Evolutionary conservation across 2,888 invertebrate species (phyloP).

Genomic region (Synergus laeviventris): DNA sequence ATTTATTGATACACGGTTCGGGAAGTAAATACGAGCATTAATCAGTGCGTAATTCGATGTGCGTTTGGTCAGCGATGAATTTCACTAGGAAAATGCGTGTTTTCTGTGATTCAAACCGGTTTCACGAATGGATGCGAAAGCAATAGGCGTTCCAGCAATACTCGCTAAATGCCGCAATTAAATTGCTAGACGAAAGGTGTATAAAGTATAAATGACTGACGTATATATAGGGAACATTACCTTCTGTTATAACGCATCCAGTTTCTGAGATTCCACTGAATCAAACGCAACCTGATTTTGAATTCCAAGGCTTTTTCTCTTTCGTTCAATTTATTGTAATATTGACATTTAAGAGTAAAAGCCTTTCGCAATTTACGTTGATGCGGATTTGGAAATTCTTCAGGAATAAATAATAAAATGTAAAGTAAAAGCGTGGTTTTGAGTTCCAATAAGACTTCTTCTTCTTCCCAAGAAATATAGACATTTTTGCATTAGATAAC

Average conservation of each 20-base stretch:
- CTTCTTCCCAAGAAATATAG: background rate
- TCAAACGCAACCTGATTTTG: no score
- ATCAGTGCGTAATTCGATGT: conserved; percentile 9
- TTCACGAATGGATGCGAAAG: background rate
- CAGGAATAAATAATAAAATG: background rate
- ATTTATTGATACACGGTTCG: conserved; percentile 24
- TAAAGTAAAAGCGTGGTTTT: no score
- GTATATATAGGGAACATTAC: background rate
- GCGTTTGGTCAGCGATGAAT: conserved; percentile 13
- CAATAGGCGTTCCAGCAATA: conserved; percentile 4
- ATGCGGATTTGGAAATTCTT: background rate
- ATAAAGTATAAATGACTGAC: conserved; percentile 1
- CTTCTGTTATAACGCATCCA: conserved; percentile 4
- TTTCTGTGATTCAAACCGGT: conserved; percentile 24
- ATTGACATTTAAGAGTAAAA: background rate
- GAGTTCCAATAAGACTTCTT: no score
- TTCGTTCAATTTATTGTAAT: background rate
- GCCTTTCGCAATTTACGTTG: background rate
- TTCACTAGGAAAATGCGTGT: conserved; percentile 34
- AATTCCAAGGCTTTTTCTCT: background rate
- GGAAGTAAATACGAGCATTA: conserved; percentile 29
- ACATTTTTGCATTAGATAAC: conserved; percentile 11
- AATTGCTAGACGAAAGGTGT: conserved; percentile 17
- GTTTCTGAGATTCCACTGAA: background rate
- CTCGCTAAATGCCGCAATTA: conserved; percentile 11